Evolutionary conservation across 1,140 invertebrate species (phyloP).

Genomic region (Dendroctonus valens): DNA sequence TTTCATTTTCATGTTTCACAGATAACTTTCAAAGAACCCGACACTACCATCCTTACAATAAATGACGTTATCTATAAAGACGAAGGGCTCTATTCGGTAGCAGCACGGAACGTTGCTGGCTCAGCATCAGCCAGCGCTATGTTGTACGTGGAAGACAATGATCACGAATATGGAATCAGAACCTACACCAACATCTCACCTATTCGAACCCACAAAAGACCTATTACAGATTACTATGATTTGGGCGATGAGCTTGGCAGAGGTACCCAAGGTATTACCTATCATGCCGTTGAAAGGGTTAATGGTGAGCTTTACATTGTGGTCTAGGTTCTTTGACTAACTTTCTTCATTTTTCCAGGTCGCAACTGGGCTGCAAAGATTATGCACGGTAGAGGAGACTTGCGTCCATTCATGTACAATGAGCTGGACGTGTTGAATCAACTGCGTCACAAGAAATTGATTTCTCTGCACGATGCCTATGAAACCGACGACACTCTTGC

Average conservation of each 20-base stretch:
- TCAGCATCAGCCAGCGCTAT: constrained; percentile 85
- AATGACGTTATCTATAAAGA: constrained; percentile 86
- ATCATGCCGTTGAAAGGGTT: constrained; percentile 81
- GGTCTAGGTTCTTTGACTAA: constrained; percentile 4
- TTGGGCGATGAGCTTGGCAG: constrained; percentile 91
- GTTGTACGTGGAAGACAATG: constrained; percentile 87
- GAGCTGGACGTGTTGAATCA: constrained; percentile 89
- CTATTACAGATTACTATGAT: constrained; percentile 84
- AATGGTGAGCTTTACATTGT: constrained; percentile 55
- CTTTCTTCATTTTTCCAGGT: constrained; percentile 50
- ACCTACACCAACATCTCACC: constrained; percentile 69
- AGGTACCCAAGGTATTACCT: constrained; percentile 83
- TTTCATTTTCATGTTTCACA: too few relatives aligned
- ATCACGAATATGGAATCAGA: constrained; percentile 68
- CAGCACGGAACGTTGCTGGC: constrained; percentile 90
- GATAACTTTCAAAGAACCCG: constrained; percentile 81
- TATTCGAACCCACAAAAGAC: constrained; percentile 63
- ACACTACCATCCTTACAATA: constrained; percentile 79
- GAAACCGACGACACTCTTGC: constrained; percentile 80
- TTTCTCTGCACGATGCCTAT: constrained; percentile 85
- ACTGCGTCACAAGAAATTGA: constrained; percentile 80
- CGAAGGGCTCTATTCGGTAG: constrained; percentile 90
- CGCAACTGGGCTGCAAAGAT: constrained; percentile 89
- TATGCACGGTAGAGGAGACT: constrained; percentile 80
- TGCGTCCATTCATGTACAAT: constrained; percentile 83